Percentiles rank a stretch among this genome's conserved stretches.
These are phyloP conservation scores for Xerus rutilus DNA, from an alignment of 2,797 vertebrate species.

Conservation along the genomic window DNA sequence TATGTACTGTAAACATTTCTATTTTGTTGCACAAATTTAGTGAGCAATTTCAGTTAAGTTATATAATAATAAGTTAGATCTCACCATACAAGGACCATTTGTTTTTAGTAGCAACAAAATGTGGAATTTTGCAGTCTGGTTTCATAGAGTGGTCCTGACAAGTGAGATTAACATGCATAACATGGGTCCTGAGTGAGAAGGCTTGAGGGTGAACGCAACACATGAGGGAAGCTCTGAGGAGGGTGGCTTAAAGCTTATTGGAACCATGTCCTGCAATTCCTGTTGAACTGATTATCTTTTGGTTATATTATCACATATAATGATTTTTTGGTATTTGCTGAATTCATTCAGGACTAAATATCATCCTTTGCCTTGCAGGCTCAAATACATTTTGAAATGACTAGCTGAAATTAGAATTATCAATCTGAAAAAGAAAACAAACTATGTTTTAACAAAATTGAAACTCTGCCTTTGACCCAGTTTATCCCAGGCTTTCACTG, in stretches of 20 bases:
- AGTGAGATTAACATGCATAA: constrained; percentile 18
- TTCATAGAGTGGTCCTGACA: constrained; percentile 18
- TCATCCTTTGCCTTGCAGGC: background rate
- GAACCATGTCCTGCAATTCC: background rate
- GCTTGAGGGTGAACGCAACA: background rate
- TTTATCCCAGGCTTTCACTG: background rate
- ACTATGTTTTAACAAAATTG: background rate
- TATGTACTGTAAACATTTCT: constrained; percentile 27
- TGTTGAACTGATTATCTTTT: background rate
- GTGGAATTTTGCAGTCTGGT: constrained; percentile 50
- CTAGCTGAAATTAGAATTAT: constrained; percentile 12
- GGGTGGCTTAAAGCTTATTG: background rate
- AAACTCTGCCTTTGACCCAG: background rate
- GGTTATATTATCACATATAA: background rate
- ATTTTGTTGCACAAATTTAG: background rate
- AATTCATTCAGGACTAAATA: background rate
- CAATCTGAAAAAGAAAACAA: constrained; percentile 42
- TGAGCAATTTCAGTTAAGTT: background rate
- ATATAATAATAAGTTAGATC: background rate
- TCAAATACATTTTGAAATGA: background rate
- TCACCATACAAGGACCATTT: background rate
- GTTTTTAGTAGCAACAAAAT: constrained; percentile 44
- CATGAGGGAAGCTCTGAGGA: background rate
- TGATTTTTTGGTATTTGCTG: background rate
- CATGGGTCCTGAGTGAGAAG: background rate